Evolutionary conservation across 2,797 vertebrate species (phyloP).

Genomic region (Gymnoscopelus braueri): DNA sequence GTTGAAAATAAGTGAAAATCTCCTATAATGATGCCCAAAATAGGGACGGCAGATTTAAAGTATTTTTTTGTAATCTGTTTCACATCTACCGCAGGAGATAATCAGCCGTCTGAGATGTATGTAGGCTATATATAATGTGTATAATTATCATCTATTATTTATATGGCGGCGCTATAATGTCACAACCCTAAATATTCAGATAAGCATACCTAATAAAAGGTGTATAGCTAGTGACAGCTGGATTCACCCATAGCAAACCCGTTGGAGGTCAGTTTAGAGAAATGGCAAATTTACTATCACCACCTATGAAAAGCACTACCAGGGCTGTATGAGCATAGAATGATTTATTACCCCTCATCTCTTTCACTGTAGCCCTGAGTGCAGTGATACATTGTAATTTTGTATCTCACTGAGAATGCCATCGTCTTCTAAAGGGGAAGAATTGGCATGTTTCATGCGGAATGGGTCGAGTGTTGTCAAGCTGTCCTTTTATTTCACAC

Average conservation of each 20-base stretch:
- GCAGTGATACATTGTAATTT: conserved; percentile 62
- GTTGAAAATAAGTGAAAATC: too few species aligned
- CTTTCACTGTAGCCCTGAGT: conserved; percentile 55
- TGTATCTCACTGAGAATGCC: conserved; percentile 52
- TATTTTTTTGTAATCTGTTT: conserved; percentile 10
- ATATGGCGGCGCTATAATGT: conserved; percentile 12
- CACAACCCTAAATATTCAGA: background rate
- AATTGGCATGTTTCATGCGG: conserved; percentile 47
- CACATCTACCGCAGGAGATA: conserved; percentile 1
- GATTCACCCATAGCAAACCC: conserved; percentile 13
- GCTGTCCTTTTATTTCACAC: conserved; percentile 66
- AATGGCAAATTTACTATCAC: conserved; percentile 15
- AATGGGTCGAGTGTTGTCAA: conserved; percentile 57
- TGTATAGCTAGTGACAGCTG: conserved; percentile 1
- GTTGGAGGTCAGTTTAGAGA: background rate
- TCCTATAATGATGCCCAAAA: too few species aligned
- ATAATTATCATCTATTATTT: conserved; percentile 19
- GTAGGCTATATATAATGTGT: too few species aligned
- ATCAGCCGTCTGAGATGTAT: conserved; percentile 28
- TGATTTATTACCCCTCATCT: conserved; percentile 64
- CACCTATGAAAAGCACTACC: conserved; percentile 42
- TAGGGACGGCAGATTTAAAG: too few species aligned
- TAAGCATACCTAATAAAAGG: background rate
- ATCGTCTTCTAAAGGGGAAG: conserved; percentile 62
- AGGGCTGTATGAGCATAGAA: conserved; percentile 45